Percentiles rank a stretch among this genome's conserved stretches.
Conservation (phyloP, 2,797 vertebrate species). For the Xenopus petersii region DNA sequence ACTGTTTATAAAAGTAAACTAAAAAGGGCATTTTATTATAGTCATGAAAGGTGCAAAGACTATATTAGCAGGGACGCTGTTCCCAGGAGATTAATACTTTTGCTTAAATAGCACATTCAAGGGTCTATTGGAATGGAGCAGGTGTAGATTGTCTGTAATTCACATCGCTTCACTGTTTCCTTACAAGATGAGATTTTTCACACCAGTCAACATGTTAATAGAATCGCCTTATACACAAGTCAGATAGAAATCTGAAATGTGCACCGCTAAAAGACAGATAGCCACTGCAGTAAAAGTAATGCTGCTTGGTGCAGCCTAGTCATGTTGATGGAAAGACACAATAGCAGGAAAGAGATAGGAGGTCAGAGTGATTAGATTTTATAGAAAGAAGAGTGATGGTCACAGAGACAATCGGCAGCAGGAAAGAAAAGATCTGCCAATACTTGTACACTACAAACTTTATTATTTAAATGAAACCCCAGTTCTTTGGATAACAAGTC, state of each 20-base stretch:
- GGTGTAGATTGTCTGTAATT: too few relatives aligned
- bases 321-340: constrained; percentile 36
- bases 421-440: constrained; percentile 10
- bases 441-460: constrained; percentile 21
- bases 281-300: constrained; percentile 24
- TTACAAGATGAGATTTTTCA: constrained; percentile 19
- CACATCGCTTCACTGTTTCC: not conserved
- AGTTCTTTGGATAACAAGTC: constrained; percentile 12
- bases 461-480: constrained; percentile 27
- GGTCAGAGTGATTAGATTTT: constrained; percentile 30
- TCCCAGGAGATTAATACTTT: too few relatives aligned
- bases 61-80: too few relatives aligned
- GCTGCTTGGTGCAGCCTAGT: not conserved
- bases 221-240: constrained; percentile 27
- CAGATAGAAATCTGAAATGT: constrained; percentile 39
- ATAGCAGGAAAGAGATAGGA: constrained; percentile 34
- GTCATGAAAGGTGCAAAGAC: too few relatives aligned
- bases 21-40: too few relatives aligned
- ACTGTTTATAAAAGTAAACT: too few relatives aligned
- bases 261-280: constrained; percentile 23
- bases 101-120: too few relatives aligned
- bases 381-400: constrained; percentile 28
- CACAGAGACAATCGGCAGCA: constrained; percentile 12
- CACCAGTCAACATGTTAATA: constrained; percentile 36
- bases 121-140: too few relatives aligned